A percentile compares a stretch with the other conserved stretches of the same genome.
Evolutionary conservation across 1,140 invertebrate species (phyloP).

Genomic region (Drosophila arawakana): DNA sequence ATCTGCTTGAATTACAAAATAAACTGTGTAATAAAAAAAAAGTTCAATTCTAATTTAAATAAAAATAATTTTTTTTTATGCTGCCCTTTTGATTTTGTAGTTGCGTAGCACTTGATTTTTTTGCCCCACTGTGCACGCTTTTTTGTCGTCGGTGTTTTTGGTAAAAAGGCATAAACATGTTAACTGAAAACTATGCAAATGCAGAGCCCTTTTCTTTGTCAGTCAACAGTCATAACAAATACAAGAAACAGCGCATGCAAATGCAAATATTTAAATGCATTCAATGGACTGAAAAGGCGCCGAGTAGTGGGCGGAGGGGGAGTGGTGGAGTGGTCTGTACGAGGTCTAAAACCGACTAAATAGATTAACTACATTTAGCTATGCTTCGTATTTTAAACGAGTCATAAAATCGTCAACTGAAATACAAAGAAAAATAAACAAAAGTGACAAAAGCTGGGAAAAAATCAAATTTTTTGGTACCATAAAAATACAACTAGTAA

Average conservation of each 20-base stretch:
- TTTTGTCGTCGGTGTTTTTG: slow-evolving; percentile 21
- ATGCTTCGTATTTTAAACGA: slow-evolving; percentile 16
- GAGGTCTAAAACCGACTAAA: slow-evolving; percentile 15
- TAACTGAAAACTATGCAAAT: slow-evolving; percentile 42
- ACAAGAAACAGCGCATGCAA: slow-evolving; percentile 11
- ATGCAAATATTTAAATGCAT: slow-evolving; percentile 19
- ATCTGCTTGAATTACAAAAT: neutral
- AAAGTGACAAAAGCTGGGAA: neutral
- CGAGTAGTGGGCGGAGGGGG: neutral
- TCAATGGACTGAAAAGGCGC: neutral
- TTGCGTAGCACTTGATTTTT: neutral
- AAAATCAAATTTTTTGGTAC: neutral
- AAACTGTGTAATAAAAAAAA: too few relatives aligned
- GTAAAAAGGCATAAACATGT: slow-evolving; percentile 24
- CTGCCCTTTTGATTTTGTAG: neutral
- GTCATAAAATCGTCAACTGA: slow-evolving; percentile 16
- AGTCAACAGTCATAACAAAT: slow-evolving; percentile 4
- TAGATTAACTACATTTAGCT: slow-evolving; percentile 17
- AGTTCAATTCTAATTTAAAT: too few relatives aligned
- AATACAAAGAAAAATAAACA: neutral
- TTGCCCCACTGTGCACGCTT: slow-evolving; percentile 11
- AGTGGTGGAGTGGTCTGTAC: neutral
- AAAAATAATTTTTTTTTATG: neutral
- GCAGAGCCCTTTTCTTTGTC: slow-evolving; percentile 38
- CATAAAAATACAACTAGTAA: neutral